Percentiles rank a stretch among this genome's conserved stretches.
Conservation (phyloP, 30 jellyfish, hydroid and myxozoan species). For the Turritopsis dohrnii region DNA sequence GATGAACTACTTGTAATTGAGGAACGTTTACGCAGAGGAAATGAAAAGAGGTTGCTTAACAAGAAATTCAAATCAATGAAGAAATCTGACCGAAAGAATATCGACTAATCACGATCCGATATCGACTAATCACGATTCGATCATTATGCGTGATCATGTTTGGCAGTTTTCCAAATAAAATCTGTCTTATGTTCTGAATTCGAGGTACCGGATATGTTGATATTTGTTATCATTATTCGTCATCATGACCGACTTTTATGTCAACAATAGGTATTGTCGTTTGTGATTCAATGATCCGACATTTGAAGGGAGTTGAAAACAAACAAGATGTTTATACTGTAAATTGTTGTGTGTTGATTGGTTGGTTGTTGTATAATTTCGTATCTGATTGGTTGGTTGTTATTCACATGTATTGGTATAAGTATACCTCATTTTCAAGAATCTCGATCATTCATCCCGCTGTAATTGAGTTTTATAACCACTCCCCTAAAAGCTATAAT, state of each 20-base stretch:
- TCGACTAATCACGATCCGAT: not conserved
- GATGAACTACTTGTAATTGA: slow-evolving; percentile 26
- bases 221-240: not conserved
- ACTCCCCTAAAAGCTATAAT: no score
- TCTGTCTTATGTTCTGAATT: no score
- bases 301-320: not conserved
- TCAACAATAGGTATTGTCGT: not conserved
- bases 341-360: no score
- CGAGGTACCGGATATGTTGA: no score
- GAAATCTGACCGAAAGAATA: slow-evolving; percentile 37
- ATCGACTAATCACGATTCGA: not conserved
- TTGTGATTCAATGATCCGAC: not conserved
- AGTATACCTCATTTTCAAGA: no score
- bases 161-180: not conserved
- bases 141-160: not conserved
- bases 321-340: not conserved
- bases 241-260: not conserved
- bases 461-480: no score
- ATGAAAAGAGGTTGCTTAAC: slow-evolving; percentile 49
- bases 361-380: no score
- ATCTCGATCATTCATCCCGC: no score
- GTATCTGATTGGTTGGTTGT: no score
- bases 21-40: slow-evolving; percentile 10
- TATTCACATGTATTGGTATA: no score
- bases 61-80: slow-evolving; percentile 53